Conservation (phyloP, 30 jellyfish, hydroid and myxozoan species). For the Mastigias papua region DNA sequence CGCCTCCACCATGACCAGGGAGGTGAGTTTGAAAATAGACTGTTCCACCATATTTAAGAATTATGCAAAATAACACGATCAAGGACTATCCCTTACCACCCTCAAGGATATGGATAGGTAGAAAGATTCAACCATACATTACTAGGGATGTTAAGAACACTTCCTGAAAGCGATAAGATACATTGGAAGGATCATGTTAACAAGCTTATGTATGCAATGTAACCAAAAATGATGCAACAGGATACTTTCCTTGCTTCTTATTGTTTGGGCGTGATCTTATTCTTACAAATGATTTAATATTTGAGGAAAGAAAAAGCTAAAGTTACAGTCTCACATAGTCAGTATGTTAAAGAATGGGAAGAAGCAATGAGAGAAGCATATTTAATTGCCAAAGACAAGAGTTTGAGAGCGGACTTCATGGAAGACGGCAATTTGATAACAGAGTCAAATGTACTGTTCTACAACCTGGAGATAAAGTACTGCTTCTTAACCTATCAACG, state of each 20-base stretch:
- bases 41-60: slow-evolving; percentile 25
- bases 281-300: slow-evolving; percentile 7
- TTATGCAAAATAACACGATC: slow-evolving; percentile 25
- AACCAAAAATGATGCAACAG: slow-evolving; percentile 40
- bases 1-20: slow-evolving; percentile 58
- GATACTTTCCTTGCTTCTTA: slow-evolving; percentile 35
- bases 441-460: slow-evolving; percentile 21
- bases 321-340: not conserved
- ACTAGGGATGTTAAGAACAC: slow-evolving; percentile 20
- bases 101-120: slow-evolving; percentile 37
- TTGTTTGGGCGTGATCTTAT: slow-evolving; percentile 50
- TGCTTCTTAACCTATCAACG: slow-evolving; percentile 13
- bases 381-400: slow-evolving; percentile 10
- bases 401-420: slow-evolving; percentile 3
- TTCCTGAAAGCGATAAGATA: slow-evolving; percentile 9
- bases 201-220: slow-evolving; percentile 9
- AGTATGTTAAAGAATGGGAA: slow-evolving; percentile 32
- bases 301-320: not conserved
- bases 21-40: slow-evolving; percentile 43
- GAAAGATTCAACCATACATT: slow-evolving; percentile 36
- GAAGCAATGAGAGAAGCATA: slow-evolving; percentile 30
- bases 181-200: slow-evolving; percentile 38
- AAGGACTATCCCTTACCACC: slow-evolving; percentile 15
- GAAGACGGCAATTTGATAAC: slow-evolving; percentile 7
- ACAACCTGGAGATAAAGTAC: slow-evolving; percentile 49